phyloP scores from a whole-genome alignment of 1,140 invertebrate species.

The Drosophila sp. region DNA sequence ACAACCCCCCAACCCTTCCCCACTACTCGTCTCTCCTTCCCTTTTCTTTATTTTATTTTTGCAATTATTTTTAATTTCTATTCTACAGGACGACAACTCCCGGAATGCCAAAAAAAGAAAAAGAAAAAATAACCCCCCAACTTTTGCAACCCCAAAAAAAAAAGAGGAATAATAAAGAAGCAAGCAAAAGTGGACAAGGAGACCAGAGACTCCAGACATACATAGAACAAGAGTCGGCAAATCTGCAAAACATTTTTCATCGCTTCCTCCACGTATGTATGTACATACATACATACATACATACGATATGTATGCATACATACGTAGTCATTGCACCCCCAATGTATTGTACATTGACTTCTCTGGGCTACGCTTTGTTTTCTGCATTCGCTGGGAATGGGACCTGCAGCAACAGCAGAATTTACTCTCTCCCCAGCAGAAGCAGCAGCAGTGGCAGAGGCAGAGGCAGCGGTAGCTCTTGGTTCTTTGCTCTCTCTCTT shows the following conservation, averaged over 20 bases:
- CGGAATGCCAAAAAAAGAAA: conserved; percentile 57
- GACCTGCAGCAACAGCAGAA: conserved; percentile 4
- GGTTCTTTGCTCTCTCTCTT: not conserved
- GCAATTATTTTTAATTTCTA: conserved; percentile 76
- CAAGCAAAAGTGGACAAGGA: conserved; percentile 25
- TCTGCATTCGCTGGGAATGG: conserved; percentile 68
- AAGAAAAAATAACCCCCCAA: not conserved
- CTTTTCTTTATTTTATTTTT: conserved; percentile 11
- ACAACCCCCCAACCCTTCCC: conserved; percentile 28
- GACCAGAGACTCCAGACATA: conserved; percentile 27
- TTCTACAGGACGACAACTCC: conserved; percentile 62
- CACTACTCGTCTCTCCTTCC: conserved; percentile 23
- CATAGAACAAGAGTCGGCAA: conserved; percentile 29
- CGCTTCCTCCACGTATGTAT: conserved; percentile 14
- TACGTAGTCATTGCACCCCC: conserved; percentile 72
- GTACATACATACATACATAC: conserved; percentile 19
- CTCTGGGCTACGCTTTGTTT: conserved; percentile 78
- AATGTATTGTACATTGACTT: conserved; percentile 80
- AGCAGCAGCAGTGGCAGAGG: not conserved
- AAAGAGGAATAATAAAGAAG: conserved; percentile 31
- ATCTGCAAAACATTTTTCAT: conserved; percentile 40
- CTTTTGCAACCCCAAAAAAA: conserved; percentile 68
- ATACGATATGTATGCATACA: conserved; percentile 1
- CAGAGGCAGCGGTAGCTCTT: not conserved
- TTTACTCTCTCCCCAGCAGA: conserved; percentile 11